Base-by-base conservation (phyloP, 2,888 invertebrate genomes). In the Leucania comma region DNA sequence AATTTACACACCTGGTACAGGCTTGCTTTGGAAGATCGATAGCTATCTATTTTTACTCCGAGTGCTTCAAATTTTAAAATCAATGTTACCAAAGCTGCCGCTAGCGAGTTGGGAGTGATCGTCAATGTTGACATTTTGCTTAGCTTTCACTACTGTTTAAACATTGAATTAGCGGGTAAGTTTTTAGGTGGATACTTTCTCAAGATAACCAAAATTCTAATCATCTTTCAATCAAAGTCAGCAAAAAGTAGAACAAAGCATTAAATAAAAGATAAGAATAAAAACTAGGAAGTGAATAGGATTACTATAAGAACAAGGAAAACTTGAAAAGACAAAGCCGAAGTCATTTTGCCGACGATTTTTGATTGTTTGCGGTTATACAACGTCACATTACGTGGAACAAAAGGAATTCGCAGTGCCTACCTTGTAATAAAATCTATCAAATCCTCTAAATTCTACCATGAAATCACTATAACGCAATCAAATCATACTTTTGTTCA, bases 51-150 rank as follows among this genome's bases (percentile, higher is more conserved):
- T 62, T 76, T 76, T 77, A 80, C 29, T 54, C 54, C 22, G 58
- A 53, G 32, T 48, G 35, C 26, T 53, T 63, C 12, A 68, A 74
- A 62, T 29, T 75, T 35, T 68, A 59, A 68, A 80, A 68, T 59
- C 54, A 62, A 77, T 68, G 59, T 50, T 32, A 59, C 46, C 10
- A 54, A 62, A 67, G 50, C 38, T 59, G 24, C 62, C 38, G 51
- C 57, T 59, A 46, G 35, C 58, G 42, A 20, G 53, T 58, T 29
- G 38, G 54, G 62, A 59, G 46, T 24, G 38, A 35, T 20, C 51
- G 53, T 57, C 59, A 77, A 53, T 70, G 64, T 81, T 76, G 81
- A 77, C 81, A 68, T 56, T 69, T 61, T 68, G 32, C n/a, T 67
- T 54, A 58, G 57, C 77, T 78, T 77, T 77, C 77, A 81, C 70